Conservation (phyloP, 1,140 invertebrate species). For the Delia radicum region DNA sequence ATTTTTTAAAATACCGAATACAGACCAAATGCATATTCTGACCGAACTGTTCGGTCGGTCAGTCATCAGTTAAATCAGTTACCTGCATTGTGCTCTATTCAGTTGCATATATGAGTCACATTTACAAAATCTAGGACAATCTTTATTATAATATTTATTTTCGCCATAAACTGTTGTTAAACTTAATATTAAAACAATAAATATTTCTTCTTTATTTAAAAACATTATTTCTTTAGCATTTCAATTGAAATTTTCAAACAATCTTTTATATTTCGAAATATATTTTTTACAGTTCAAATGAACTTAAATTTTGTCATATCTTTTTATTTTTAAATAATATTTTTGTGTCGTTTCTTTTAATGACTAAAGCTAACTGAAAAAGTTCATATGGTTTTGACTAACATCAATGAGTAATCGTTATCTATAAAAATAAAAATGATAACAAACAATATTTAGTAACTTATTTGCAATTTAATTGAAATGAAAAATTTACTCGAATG, state of each 20-base stretch:
- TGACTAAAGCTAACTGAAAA: background rate
- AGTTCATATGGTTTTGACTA: background rate
- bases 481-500: no score
- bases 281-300: background rate
- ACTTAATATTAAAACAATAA: background rate
- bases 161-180: background rate
- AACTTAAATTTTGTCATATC: background rate
- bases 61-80: no score
- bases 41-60: no score
- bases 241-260: background rate
- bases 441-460: background rate
- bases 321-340: background rate
- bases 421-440: background rate
- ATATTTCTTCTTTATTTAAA: background rate
- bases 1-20: no score
- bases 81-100: constrained; percentile 53
- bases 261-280: background rate
- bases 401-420: background rate
- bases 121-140: constrained; percentile 44
- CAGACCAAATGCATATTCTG: no score
- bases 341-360: background rate
- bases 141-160: background rate
- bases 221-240: background rate
- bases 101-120: constrained; percentile 43
- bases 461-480: no score